Percentiles rank a stretch among this genome's conserved stretches.
These are phyloP conservation scores for Zaprionus ghesquierei DNA, from an alignment of 1,140 invertebrate species.

Conservation along the genomic window DNA sequence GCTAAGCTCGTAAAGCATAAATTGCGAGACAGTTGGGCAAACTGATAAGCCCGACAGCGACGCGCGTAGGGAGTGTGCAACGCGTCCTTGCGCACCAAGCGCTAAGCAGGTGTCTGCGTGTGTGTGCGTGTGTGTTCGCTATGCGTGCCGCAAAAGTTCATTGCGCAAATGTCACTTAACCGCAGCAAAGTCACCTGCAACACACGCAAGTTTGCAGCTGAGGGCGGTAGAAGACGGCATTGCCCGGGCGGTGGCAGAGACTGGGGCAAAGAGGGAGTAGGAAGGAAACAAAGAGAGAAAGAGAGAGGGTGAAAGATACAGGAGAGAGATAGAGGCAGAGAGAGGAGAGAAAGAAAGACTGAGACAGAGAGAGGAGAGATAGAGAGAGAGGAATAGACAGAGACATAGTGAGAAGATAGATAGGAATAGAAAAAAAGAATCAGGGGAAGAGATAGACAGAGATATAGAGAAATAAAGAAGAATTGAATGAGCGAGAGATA, in stretches of 20 bases:
- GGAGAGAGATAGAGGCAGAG: no score
- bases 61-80: not conserved
- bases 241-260: not conserved
- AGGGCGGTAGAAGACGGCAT: not conserved
- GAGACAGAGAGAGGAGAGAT: no score
- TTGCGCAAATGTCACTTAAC: slow-evolving; percentile 51
- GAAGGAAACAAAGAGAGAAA: not conserved
- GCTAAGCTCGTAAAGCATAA: slow-evolving; percentile 1
- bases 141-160: slow-evolving; percentile 19
- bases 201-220: not conserved
- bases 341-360: no score
- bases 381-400: no score
- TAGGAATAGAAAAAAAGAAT: no score
- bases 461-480: no score
- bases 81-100: slow-evolving; percentile 11
- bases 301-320: not conserved
- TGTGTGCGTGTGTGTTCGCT: not conserved
- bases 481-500: no score
- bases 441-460: no score
- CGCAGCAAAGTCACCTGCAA: slow-evolving; percentile 6
- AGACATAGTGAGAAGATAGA: no score
- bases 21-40: slow-evolving; percentile 7
- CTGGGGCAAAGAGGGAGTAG: not conserved
- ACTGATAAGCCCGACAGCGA: slow-evolving; percentile 7
- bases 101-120: slow-evolving; percentile 5